Percentiles rank a stretch among this genome's conserved stretches.
phyloP scores from a whole-genome alignment of 2,888 invertebrate genomes.

The Neoitamus cyanurus region DNA sequence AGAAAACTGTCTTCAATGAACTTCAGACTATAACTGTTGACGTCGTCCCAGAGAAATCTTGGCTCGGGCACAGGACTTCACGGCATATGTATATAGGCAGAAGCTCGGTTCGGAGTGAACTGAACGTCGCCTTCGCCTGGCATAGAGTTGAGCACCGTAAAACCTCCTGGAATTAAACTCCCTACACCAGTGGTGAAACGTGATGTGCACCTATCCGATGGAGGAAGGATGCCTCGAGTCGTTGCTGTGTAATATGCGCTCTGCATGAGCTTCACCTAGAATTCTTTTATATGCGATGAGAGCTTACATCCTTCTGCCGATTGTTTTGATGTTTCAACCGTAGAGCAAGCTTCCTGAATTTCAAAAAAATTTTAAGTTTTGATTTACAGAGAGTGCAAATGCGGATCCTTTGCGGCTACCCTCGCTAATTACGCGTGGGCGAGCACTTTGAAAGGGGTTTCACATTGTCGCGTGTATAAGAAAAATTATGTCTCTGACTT shows the following conservation, averaged over 20 bases:
- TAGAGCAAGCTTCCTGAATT: not conserved
- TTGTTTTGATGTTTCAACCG: not conserved
- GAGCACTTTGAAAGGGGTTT: not conserved
- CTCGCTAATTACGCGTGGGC: not conserved
- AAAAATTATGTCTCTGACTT: not conserved
- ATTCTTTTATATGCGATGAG: not conserved
- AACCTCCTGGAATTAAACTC: not conserved
- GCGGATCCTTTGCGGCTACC: not conserved
- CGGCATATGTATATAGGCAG: not conserved
- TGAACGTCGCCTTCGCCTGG: not conserved
- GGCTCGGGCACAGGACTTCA: not conserved
- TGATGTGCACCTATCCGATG: not conserved
- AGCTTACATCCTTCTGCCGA: not conserved
- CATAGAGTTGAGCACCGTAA: not conserved
- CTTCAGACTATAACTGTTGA: constrained; percentile 13
- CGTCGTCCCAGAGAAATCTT: not conserved
- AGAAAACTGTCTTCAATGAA: not conserved
- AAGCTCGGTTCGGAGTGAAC: not conserved
- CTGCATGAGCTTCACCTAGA: not conserved
- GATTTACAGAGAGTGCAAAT: not conserved
- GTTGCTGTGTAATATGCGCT: not conserved
- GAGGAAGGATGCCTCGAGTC: not conserved
- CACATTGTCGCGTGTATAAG: not conserved
- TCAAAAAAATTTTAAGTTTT: not conserved
- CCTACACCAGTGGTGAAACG: not conserved